A percentile compares a stretch with the other conserved stretches of the same genome.
These are phyloP conservation scores for Phoxinus dragarum DNA, from an alignment of 2,797 vertebrate genomes.

Conservation along the genomic window DNA sequence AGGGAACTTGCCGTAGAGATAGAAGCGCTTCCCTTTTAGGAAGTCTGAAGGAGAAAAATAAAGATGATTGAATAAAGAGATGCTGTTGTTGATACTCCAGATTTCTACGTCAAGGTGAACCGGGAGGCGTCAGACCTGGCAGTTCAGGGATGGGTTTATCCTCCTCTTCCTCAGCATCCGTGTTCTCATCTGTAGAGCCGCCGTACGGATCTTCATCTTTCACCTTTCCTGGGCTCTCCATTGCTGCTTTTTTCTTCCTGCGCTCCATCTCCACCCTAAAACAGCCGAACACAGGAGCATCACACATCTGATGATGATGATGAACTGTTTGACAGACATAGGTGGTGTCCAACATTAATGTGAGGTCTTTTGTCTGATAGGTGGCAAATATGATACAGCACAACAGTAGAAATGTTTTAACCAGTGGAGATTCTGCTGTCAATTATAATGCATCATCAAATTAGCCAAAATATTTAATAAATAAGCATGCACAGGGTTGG, in stretches of 20 bases:
- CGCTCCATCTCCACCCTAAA: conserved; percentile 75
- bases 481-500: not conserved
- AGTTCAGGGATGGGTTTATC: conserved; percentile 85
- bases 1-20: conserved; percentile 89
- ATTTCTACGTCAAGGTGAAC: not conserved
- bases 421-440: not conserved
- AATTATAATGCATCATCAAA: not conserved
- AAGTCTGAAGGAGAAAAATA: conserved; percentile 59
- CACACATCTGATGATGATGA: not conserved
- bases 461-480: not conserved
- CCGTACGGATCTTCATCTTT: conserved; percentile 82
- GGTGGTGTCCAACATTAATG: not conserved
- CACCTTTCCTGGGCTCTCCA: conserved; percentile 3
- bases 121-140: conserved; percentile 76
- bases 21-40: conserved; percentile 86
- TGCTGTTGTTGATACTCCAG: not conserved
- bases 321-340: not conserved
- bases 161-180: conserved; percentile 82
- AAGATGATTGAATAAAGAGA: conserved; percentile 2
- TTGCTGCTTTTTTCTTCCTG: conserved; percentile 47
- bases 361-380: not conserved
- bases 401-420: not conserved
- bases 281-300: conserved; percentile 4
- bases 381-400: not conserved
- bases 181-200: conserved; percentile 91